Evolutionary conservation across 2,113 vertebrate species (phyloP), one percentile per base, ranked within the genome.

Genomic region (Cranoglanis bouderius): DNA sequence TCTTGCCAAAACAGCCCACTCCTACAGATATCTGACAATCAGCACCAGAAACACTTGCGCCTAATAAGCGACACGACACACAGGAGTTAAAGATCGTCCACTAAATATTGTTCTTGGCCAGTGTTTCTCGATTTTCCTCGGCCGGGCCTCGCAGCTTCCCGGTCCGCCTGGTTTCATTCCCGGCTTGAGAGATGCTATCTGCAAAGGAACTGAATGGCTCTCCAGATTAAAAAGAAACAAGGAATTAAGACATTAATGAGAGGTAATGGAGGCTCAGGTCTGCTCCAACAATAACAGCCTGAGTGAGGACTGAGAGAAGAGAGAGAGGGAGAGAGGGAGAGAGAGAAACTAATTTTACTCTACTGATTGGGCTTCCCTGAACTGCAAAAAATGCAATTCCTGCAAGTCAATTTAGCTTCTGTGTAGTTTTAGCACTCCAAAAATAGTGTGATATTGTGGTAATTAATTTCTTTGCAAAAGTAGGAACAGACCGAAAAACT

Each of bases 341-440:
- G 72, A 53, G 16, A 49, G 7, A 80, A 9, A 70, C 91, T 92
- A 84, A 88, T 90, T 91, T 92, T 90, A 91, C 90, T 93, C 90
- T 90, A 89, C 85, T 92, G 92, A 95, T 90, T 93, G 93, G 91
- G 92, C 87, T 93, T 93, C 90, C 91, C 92, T 90, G 93, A 93
- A 93, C 90, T 92, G 90, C 9, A 67, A 88, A 92, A 94, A 94
- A 94, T 93, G 92, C 94, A 10, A 9, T 49, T 49, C 93, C 92
- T 91, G 92, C 92, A 94, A 96, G 95, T 94, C 94, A 93, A 94
- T 94, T 94, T 93, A 95, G 94, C 90, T 93, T 93, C 90, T 55
- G 82, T 93, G 92, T 89, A 92, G 92, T 94, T 94, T 93, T 81
- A 90, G 88, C 88, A 55, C 16, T 57, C 93, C 93, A 92, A 90